Base-by-base conservation (phyloP, 2,113 vertebrate species). In the Corythaeola cristata region DNA sequence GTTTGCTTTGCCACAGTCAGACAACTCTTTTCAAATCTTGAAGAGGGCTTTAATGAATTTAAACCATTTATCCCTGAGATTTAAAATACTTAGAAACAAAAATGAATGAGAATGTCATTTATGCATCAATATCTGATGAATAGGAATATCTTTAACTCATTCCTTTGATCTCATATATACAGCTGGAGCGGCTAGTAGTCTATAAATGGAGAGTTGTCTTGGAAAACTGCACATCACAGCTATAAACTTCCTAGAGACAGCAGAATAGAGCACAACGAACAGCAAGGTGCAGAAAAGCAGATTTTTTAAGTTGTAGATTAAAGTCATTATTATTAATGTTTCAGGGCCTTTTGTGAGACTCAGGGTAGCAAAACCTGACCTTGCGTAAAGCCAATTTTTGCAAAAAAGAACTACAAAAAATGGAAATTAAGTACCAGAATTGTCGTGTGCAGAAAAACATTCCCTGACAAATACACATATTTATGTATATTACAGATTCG, bases 111-210 rank as follows among this genome's bases (percentile, higher is more conserved):
- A 44, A 44, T 33, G 7, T 41, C 5, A 74, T 63, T 64, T 47
- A 62, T 0, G 0, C 17, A 32, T 77, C 45, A 58, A 49, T 64
- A 39, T 44, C 45, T 73, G 27, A 84, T 52, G 7, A 84, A 73
- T 2, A 63, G 28, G 20, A 90, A 30, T 69, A 64, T 18, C 63
- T 77, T 63, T 53, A 60, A 53, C 45, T 71, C 41, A 7, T 16
- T 71, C 35, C 52, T 89, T 58, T 77, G 37, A 78, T 85, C 60
- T 75, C 37, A 47, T 8, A 26, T 6, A 32, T 23, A 37, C 22
- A n/a, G 15, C n/a, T 60, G 0, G 1, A 58, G 22, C 8, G 4
- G 59, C 21, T 35, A 41, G 28, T 27, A 12, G 9, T 50, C 52
- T 32, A 30, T 32, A 91, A 88, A 63, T 2, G 12, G 20, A 75